Conservation (phyloP, 2,113 vertebrate genomes). For the Donacobius atricapilla region DNA sequence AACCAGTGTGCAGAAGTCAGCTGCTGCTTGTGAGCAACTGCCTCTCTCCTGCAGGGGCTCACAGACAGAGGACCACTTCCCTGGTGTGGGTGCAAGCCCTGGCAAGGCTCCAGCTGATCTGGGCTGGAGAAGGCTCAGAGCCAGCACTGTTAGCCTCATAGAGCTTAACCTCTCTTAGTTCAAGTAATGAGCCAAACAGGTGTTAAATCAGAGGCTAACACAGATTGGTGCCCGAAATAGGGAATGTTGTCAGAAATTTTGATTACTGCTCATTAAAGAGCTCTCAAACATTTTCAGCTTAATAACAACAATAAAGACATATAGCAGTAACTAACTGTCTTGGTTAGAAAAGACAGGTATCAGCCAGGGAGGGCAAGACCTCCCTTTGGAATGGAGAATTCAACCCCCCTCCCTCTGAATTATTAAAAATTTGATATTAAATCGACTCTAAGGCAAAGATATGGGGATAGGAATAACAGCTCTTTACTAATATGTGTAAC, state of each 20-base stretch:
- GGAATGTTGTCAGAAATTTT: neutral
- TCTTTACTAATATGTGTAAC: too few species aligned
- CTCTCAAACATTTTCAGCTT: neutral
- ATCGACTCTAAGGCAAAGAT: too few species aligned
- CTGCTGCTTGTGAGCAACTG: neutral
- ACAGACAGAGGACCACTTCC: neutral
- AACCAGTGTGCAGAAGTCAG: neutral
- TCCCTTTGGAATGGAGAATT: too few species aligned
- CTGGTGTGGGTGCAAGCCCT: neutral
- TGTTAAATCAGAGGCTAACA: neutral
- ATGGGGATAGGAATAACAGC: too few species aligned
- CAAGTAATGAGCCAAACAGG: neutral
- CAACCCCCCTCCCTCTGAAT: too few species aligned
- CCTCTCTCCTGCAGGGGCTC: neutral
- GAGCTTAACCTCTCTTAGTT: neutral
- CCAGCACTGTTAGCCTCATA: neutral
- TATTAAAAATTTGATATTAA: too few species aligned
- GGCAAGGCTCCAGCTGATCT: neutral
- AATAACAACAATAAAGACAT: constrained; percentile 3
- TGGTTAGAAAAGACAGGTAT: too few species aligned
- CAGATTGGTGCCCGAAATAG: neutral
- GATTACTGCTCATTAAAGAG: neutral
- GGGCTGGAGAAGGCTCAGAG: neutral
- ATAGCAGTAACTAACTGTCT: constrained; percentile 8
- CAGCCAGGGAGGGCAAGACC: too few species aligned